Base-by-base conservation (phyloP, 2,888 invertebrate species). In the Andrena bicolor region DNA sequence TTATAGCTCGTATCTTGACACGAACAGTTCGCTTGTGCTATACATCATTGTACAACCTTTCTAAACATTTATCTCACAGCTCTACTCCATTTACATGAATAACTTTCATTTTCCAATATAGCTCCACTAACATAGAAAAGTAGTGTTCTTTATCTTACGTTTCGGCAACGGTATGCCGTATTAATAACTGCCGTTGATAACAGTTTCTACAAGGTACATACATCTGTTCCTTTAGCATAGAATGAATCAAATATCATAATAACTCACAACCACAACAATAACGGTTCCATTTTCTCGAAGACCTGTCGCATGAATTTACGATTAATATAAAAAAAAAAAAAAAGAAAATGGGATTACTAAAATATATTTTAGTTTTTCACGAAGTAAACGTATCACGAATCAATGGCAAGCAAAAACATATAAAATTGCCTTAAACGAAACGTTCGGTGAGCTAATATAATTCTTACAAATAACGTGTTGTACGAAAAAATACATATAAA, bases 251-350 rank as follows among this genome's bases (percentile, higher is more conserved):
- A 81, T 83, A 72, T 51, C 49, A 51, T 78, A 75, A 68, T 74
- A 76, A 83, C 73, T 83, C 85, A 86, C 85, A 86, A 86, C 86
- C 86, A 78, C 76, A 80, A 85, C 75, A 58, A 83, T 80, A 83
- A 86, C 64, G 70, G n/a, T 66, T 51, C 61, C 64, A 32, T 56
- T 76, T 74, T 66, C 35, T 74, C 60, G 61, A 82, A 71, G n/a
- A 64, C 66, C 70, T 70, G 75, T 79, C 69, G 63, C 35, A 63
- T 58, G 72, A 73, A 48, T 64, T 32, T 28, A 30, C 41, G 64
- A 68, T 30, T 53, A 20, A 23, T 51, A 51, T 41, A 20, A 13
- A 48, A 72, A 66, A 58, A 60, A 80, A 51, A 51, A 41, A 20
- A 13, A 48, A 72, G 61, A 58, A 60, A 80, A 51, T 58, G 49